Percentiles rank a stretch among this genome's conserved stretches.
phyloP scores from a whole-genome alignment of 2,797 vertebrate genomes.

The Malacoctenus gilli region DNA sequence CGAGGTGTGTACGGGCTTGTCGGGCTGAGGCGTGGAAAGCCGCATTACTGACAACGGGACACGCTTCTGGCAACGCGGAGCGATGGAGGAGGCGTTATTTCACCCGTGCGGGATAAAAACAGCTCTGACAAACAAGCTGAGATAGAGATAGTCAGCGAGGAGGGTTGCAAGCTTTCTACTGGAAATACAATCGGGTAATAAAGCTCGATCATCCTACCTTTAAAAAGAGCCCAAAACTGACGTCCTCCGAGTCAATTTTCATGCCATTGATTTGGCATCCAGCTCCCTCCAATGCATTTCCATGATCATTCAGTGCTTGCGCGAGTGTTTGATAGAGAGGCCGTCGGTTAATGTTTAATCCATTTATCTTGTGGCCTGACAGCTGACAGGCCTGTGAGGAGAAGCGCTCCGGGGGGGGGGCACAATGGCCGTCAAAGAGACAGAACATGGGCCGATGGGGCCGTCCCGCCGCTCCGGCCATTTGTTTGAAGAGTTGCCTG shows the following conservation, averaged over 20 bases:
- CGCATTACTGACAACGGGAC: neutral
- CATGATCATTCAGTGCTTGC: conserved; percentile 22
- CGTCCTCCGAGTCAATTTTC: conserved; percentile 29
- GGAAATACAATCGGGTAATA: neutral
- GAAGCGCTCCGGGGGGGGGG: conserved; percentile 17
- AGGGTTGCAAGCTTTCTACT: no score
- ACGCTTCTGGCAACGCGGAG: neutral
- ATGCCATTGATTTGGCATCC: conserved; percentile 35
- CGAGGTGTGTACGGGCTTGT: conserved; percentile 46
- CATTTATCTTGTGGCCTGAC: conserved; percentile 56
- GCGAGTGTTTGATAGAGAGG: conserved; percentile 4
- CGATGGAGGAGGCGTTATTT: neutral
- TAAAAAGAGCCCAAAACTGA: no score
- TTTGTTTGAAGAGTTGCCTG: conserved; percentile 58
- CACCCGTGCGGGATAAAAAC: no score
- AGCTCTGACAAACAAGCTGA: no score
- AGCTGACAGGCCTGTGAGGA: conserved; percentile 52
- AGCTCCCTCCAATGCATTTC: conserved; percentile 27
- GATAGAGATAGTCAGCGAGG: no score
- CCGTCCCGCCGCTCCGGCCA: conserved; percentile 33
- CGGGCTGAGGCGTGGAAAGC: conserved; percentile 9
- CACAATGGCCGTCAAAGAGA: conserved; percentile 42
- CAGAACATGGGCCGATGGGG: conserved; percentile 56
- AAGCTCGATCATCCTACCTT: conserved; percentile 42
- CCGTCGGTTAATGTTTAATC: conserved; percentile 73